Percentiles rank a stretch among this genome's conserved stretches.
phyloP scores from a whole-genome alignment of 2,113 vertebrate genomes.

The Chionodraco myersi region DNA sequence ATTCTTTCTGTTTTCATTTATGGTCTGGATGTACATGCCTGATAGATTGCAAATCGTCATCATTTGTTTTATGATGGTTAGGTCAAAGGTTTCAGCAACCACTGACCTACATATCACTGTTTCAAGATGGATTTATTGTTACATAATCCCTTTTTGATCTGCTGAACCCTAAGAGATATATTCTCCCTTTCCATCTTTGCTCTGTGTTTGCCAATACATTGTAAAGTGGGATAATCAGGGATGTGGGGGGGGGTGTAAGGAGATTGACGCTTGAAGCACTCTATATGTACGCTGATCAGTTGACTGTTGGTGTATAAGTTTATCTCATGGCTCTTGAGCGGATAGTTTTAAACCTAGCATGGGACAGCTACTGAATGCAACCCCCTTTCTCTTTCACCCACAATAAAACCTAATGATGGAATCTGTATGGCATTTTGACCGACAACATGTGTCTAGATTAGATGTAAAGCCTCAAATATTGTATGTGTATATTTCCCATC shows the following conservation, averaged over 20 bases:
- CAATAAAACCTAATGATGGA: not conserved
- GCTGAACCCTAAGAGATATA: slow-evolving; percentile 16
- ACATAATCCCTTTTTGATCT: not conserved
- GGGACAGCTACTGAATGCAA: not conserved
- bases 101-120: not conserved
- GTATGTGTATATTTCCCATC: not conserved
- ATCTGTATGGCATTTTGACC: not conserved
- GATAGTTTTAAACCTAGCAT: not conserved
- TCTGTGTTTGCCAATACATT: slow-evolving; percentile 49
- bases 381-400: not conserved
- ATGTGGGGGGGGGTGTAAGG: slow-evolving; percentile 20
- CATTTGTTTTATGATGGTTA: not conserved
- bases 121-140: not conserved
- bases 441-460: not conserved
- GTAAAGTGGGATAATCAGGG: slow-evolving; percentile 51
- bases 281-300: not conserved
- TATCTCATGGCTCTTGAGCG: slow-evolving; percentile 16
- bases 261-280: slow-evolving; percentile 38
- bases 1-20: too few relatives aligned
- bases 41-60: not conserved
- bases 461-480: not conserved
- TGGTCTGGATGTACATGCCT: too few relatives aligned
- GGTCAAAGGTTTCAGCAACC: not conserved
- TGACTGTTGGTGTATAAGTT: not conserved
- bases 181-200: slow-evolving; percentile 35